Percentiles rank a stretch among this genome's conserved stretches.
These are phyloP conservation scores for Cladopsammia gracilis DNA, from an alignment of 64 coral and sea anemone species.

Conservation along the genomic window DNA sequence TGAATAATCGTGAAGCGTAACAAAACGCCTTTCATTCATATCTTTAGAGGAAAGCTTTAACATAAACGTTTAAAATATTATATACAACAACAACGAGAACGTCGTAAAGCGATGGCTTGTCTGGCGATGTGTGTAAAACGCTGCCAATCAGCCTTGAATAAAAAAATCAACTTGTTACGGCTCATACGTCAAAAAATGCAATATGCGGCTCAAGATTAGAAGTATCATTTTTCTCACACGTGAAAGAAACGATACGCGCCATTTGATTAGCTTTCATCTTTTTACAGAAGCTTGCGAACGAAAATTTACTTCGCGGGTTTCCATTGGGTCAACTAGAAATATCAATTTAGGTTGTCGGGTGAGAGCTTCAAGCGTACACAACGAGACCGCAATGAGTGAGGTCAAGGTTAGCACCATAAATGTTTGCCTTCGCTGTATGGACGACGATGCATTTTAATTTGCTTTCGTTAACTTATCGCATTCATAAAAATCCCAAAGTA, in stretches of 20 bases:
- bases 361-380: no score
- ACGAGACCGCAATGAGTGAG: no score
- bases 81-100: background rate
- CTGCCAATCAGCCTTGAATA: conserved; percentile 20
- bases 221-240: background rate
- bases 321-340: conserved; percentile 45
- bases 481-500: no score
- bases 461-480: no score
- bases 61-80: no score
- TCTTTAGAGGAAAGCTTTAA: background rate
- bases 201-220: conserved; percentile 44
- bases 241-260: no score
- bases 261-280: no score
- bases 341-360: no score
- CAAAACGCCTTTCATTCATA: conserved; percentile 42
- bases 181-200: conserved; percentile 55
- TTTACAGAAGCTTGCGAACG: background rate
- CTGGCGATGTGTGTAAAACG: background rate
- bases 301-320: conserved; percentile 58
- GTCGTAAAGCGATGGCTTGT: conserved; percentile 3
- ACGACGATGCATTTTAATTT: no score
- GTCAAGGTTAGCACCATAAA: no score
- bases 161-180: conserved; percentile 18
- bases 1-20: conserved; percentile 30
- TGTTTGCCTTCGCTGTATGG: conserved; percentile 38